Evolutionary conservation across 2,888 invertebrate genomes (phyloP).

Genomic region (Callosobruchus maculatus): DNA sequence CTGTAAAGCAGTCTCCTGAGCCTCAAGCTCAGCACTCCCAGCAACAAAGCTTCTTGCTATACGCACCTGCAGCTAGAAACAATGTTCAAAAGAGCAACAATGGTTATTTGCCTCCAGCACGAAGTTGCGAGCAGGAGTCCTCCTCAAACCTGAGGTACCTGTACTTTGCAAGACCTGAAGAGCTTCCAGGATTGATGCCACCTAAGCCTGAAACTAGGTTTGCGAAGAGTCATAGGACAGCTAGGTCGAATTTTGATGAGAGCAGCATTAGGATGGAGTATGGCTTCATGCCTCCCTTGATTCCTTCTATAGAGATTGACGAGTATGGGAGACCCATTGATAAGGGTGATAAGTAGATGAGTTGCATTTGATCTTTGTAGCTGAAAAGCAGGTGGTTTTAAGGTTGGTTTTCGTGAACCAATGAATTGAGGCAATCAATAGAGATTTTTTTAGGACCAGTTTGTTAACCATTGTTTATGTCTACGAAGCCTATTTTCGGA

Average conservation of each 20-base stretch:
- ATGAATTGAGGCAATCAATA: too few species aligned
- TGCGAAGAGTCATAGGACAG: slow-evolving; percentile 31
- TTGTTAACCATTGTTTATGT: too few species aligned
- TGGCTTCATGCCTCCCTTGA: slow-evolving; percentile 76
- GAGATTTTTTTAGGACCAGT: too few species aligned
- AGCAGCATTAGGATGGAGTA: slow-evolving; percentile 73
- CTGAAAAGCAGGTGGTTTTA: not conserved
- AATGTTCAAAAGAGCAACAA: slow-evolving; percentile 11
- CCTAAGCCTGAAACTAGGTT: slow-evolving; percentile 22
- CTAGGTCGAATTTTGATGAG: slow-evolving; percentile 57
- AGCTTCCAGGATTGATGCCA: slow-evolving; percentile 53
- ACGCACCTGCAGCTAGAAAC: not conserved
- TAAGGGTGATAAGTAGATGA: not conserved
- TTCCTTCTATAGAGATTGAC: slow-evolving; percentile 77
- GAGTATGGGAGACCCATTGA: slow-evolving; percentile 65
- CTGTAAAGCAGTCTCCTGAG: slow-evolving; percentile 12
- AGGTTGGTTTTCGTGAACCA: not conserved
- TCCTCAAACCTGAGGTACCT: slow-evolving; percentile 9
- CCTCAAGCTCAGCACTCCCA: slow-evolving; percentile 20
- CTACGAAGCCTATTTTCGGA: too few species aligned
- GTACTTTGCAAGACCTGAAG: slow-evolving; percentile 3
- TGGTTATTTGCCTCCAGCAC: slow-evolving; percentile 16
- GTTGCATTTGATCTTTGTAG: not conserved
- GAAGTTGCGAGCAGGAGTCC: not conserved
- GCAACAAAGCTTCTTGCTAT: slow-evolving; percentile 3